phyloP scores from a whole-genome alignment of 2,797 vertebrate genomes.

The Aulostomus chinensis region DNA sequence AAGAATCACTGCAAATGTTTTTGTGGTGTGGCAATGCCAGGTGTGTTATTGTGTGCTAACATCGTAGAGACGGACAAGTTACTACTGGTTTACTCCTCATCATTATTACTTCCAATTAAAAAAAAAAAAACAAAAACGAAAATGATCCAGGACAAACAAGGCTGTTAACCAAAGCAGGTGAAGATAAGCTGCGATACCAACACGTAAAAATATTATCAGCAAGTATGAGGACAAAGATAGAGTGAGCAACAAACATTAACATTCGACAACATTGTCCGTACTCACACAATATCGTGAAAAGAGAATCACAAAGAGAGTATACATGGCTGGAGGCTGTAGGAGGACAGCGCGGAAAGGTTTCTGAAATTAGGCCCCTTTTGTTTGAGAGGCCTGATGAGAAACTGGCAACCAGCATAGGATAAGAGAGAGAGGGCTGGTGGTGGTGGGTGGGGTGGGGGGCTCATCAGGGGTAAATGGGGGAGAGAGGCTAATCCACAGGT shows the following conservation, averaged over 20 bases:
- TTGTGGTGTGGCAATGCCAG: constrained; percentile 41
- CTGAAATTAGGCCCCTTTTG: constrained; percentile 54
- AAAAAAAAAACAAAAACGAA: constrained; percentile 8
- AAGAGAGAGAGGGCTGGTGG: background rate
- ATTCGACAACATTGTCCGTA: background rate
- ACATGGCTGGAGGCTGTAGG: no score
- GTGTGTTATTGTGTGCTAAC: constrained; percentile 63
- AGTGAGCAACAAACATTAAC: background rate
- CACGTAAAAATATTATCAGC: no score
- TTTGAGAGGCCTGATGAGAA: constrained; percentile 47
- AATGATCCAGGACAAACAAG: background rate
- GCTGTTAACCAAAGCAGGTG: no score
- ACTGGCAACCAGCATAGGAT: constrained; percentile 27
- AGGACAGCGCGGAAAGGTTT: constrained; percentile 9
- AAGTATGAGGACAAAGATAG: no score
- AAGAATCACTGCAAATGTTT: constrained; percentile 47
- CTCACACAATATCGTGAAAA: no score
- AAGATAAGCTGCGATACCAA: no score
- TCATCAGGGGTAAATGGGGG: constrained; percentile 9
- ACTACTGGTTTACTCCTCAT: constrained; percentile 40
- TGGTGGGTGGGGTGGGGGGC: background rate
- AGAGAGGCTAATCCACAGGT: no score
- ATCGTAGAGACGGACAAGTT: constrained; percentile 58
- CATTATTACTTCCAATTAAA: constrained; percentile 18
- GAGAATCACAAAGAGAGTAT: no score